Evolutionary conservation across 1,140 invertebrate genomes (phyloP).

Genomic region (Caerostris extrusa): DNA sequence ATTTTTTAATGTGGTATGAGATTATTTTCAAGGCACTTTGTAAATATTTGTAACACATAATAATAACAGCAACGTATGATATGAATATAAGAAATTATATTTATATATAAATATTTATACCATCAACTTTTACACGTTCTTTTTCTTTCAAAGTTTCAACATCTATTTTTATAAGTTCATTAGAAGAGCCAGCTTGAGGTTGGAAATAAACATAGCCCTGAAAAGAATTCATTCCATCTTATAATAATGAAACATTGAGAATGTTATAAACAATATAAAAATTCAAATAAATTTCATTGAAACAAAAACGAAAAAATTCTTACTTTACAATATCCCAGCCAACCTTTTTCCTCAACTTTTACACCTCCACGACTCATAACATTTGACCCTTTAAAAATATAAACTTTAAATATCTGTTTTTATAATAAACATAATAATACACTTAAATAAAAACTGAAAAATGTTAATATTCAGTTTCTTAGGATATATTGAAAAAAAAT

Average conservation of each 20-base stretch:
- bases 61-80: background rate
- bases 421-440: background rate
- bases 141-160: slow-evolving; percentile 81
- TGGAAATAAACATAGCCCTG: slow-evolving; percentile 85
- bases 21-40: too few relatives aligned
- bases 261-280: background rate
- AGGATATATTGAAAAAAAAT: too few relatives aligned
- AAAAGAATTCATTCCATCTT: slow-evolving; percentile 64
- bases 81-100: background rate
- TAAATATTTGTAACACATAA: background rate
- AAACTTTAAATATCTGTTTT: background rate
- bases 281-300: background rate
- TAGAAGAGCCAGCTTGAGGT: slow-evolving; percentile 80
- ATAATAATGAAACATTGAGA: background rate
- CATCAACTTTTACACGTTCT: slow-evolving; percentile 84
- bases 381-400: slow-evolving; percentile 76
- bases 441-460: slow-evolving; percentile 11
- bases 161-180: slow-evolving; percentile 82
- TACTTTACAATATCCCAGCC: slow-evolving; percentile 74
- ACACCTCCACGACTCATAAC: slow-evolving; percentile 78
- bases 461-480: background rate
- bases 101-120: slow-evolving; percentile 79
- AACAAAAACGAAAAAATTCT: background rate
- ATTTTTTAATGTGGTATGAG: too few relatives aligned
- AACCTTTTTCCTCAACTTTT: slow-evolving; percentile 79